A percentile compares a stretch with the other conserved stretches of the same genome.
Conservation (phyloP, 2,888 invertebrate species). For the Notodonta dromedarius region DNA sequence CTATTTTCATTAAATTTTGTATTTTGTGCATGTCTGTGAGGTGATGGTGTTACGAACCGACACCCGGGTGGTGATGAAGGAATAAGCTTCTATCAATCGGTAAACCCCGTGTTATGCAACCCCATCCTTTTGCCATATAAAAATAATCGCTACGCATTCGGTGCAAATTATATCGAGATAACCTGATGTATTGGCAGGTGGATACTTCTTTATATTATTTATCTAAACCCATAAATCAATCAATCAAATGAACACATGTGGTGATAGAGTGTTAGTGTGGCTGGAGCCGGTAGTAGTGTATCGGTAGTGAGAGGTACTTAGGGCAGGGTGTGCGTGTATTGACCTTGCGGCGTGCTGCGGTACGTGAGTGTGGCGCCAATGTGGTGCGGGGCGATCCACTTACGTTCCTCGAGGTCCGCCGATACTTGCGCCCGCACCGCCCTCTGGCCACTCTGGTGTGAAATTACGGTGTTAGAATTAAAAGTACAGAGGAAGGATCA, state of each 20-base stretch:
- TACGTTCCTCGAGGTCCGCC: constrained; percentile 90
- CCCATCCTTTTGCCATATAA: no score
- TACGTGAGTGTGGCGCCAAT: constrained; percentile 92
- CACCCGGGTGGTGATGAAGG: no score
- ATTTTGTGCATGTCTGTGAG: no score
- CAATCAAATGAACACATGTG: background rate
- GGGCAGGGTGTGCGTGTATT: constrained; percentile 73
- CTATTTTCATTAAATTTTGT: no score
- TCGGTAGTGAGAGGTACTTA: constrained; percentile 30
- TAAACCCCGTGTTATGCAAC: no score
- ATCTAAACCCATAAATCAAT: background rate
- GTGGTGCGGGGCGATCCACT: constrained; percentile 88
- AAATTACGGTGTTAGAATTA: constrained; percentile 12
- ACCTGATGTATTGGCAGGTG: no score
- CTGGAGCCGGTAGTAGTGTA: constrained; percentile 5
- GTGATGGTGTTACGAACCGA: no score
- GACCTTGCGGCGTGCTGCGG: constrained; percentile 90
- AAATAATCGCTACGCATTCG: no score
- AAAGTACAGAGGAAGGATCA: constrained; percentile 7
- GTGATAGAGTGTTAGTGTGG: background rate
- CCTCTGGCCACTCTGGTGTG: constrained; percentile 82
- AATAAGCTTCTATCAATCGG: no score
- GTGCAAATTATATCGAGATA: no score
- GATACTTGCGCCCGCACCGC: constrained; percentile 89
- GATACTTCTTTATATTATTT: no score